These are phyloP conservation scores for Botia almorhae DNA, from an alignment of 2,797 vertebrate genomes.

Conservation along the genomic window DNA sequence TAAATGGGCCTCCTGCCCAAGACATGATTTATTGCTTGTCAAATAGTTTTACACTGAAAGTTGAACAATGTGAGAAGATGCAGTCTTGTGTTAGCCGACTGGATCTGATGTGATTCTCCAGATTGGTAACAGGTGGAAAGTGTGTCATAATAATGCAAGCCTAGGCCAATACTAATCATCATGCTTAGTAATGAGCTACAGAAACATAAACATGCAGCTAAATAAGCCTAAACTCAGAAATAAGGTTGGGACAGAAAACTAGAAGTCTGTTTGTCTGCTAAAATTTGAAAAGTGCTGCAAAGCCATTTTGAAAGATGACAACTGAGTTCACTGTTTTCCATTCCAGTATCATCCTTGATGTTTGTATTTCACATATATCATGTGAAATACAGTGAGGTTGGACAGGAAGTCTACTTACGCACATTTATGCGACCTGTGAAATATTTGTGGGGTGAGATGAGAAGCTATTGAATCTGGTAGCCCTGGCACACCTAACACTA, in stretches of 20 bases:
- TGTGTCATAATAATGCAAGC: not conserved
- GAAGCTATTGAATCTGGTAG: constrained; percentile 35
- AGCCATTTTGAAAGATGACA: not conserved
- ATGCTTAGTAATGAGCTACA: too few relatives aligned
- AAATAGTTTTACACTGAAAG: constrained; percentile 61
- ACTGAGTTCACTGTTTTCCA: not conserved
- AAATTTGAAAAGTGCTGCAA: not conserved
- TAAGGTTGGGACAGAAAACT: not conserved
- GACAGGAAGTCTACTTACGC: constrained; percentile 65
- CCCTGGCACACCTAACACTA: constrained; percentile 48
- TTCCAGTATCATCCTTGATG: not conserved
- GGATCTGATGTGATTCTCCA: constrained; percentile 38
- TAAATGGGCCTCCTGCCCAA: constrained; percentile 23
- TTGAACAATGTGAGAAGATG: constrained; percentile 68
- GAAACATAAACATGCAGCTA: too few relatives aligned
- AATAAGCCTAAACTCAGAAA: too few relatives aligned
- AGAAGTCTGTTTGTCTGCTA: not conserved
- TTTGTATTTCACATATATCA: constrained; percentile 40
- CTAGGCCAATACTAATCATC: not conserved
- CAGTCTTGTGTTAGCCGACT: constrained; percentile 63
- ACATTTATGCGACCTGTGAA: constrained; percentile 71
- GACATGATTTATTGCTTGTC: constrained; percentile 51
- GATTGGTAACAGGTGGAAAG: not conserved
- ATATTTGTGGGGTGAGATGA: constrained; percentile 60
- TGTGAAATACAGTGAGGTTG: constrained; percentile 39